Conservation (phyloP, 2,113 vertebrate genomes). For the Muntiacus reevesi region DNA sequence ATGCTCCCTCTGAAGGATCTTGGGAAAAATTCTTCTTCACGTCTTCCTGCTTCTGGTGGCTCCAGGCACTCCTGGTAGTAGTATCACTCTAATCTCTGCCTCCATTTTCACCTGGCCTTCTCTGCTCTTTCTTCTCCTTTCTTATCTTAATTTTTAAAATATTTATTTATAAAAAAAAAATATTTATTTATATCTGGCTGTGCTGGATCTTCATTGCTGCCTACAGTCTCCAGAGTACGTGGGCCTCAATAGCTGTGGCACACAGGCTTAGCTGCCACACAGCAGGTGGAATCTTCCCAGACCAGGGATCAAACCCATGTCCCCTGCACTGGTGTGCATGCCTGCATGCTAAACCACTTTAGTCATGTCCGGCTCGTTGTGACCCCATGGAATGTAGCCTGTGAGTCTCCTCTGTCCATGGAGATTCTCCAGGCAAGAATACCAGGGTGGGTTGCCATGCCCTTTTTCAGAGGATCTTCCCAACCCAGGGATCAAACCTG, state of each 20-base stretch:
- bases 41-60: too few species aligned
- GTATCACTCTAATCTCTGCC: background rate
- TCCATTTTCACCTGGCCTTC: background rate
- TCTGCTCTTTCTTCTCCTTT: background rate
- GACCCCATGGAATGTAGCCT: background rate
- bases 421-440: background rate
- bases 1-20: background rate
- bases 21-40: background rate
- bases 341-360: background rate
- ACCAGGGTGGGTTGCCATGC: background rate
- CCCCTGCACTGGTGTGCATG: background rate
- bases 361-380: accelerated
- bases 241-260: background rate
- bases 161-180: background rate
- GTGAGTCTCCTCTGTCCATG: background rate
- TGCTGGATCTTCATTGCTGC: background rate
- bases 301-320: background rate
- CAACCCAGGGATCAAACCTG: background rate
- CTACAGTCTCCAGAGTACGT: background rate
- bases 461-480: background rate
- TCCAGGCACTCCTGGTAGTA: too few species aligned
- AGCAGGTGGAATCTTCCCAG: background rate
- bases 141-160: background rate
- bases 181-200: background rate
- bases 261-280: background rate